Conservation (phyloP, 1,140 invertebrate genomes). For the Hesperophylax magnus region DNA sequence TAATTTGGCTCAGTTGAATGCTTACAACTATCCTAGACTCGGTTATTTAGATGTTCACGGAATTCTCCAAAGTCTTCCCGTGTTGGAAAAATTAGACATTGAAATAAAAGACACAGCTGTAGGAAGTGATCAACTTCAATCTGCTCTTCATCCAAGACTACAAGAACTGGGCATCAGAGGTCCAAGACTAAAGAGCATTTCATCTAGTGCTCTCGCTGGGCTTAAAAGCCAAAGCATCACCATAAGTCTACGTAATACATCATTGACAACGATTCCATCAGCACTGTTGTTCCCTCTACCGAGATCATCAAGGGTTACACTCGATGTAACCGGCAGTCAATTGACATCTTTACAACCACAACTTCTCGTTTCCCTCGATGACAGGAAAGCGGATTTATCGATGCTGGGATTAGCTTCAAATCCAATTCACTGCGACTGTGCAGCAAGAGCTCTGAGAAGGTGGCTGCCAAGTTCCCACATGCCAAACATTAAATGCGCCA, state of each 20-base stretch:
- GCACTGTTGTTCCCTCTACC: conserved; percentile 91
- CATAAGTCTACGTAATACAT: conserved; percentile 85
- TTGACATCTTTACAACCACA: conserved; percentile 82
- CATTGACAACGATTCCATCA: conserved; percentile 81
- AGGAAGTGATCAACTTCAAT: conserved; percentile 85
- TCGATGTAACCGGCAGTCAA: conserved; percentile 86
- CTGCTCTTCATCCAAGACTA: conserved; percentile 84
- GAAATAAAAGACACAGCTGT: conserved; percentile 89
- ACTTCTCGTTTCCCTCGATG: conserved; percentile 84
- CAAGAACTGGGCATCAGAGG: conserved; percentile 82
- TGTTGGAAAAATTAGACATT: conserved; percentile 81
- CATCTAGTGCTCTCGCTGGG: conserved; percentile 86
- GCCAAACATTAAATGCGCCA: conserved; percentile 75
- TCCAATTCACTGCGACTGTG: conserved; percentile 89
- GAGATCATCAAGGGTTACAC: conserved; percentile 82
- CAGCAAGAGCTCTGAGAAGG: conserved; percentile 81
- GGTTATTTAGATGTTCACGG: conserved; percentile 89
- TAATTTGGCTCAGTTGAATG: conserved; percentile 78
- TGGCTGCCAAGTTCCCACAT: conserved; percentile 79
- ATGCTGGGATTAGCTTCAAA: conserved; percentile 82
- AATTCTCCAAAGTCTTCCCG: conserved; percentile 79
- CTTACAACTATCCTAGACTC: conserved; percentile 82
- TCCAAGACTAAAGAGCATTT: conserved; percentile 80
- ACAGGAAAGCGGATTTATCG: conserved; percentile 80
- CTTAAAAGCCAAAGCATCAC: conserved; percentile 79